Conservation (phyloP, 2,888 invertebrate genomes). For the Macaria liturata region DNA sequence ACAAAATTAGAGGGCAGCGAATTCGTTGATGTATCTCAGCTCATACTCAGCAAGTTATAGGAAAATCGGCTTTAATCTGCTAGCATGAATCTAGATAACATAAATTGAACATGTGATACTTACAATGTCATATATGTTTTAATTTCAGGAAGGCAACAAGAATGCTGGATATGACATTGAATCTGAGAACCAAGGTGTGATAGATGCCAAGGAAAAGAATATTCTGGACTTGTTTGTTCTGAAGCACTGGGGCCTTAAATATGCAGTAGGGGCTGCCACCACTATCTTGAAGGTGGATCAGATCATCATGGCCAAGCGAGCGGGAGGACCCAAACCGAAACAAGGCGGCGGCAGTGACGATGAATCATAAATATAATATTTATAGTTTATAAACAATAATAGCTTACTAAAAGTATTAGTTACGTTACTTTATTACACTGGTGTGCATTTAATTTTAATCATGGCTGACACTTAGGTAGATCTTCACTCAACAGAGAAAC, state of each 20-base stretch:
- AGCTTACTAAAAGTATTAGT: slow-evolving; percentile 30
- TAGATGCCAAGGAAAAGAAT: slow-evolving; percentile 90
- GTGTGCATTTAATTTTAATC: slow-evolving; percentile 25
- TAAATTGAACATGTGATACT: no score
- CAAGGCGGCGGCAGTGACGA: slow-evolving; percentile 88
- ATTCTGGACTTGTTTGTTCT: slow-evolving; percentile 92
- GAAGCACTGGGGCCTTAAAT: slow-evolving; percentile 97
- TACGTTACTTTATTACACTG: slow-evolving; percentile 27
- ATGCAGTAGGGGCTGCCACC: slow-evolving; percentile 96
- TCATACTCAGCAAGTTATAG: no score
- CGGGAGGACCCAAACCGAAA: slow-evolving; percentile 96
- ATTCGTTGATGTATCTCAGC: no score
- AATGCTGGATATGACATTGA: slow-evolving; percentile 95
- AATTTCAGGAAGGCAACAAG: slow-evolving; percentile 87
- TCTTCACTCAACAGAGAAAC: no score
- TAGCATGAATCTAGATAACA: no score
- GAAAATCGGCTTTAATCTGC: no score
- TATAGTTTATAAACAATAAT: slow-evolving; percentile 26
- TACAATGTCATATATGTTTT: not conserved
- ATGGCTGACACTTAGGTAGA: not conserved
- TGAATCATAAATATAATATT: slow-evolving; percentile 80
- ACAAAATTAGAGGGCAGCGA: no score
- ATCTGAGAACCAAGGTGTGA: slow-evolving; percentile 86
- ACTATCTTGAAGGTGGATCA: slow-evolving; percentile 97
- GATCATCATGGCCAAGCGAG: slow-evolving; percentile 99